Evolutionary conservation across 2,888 invertebrate genomes (phyloP), one percentile per base, ranked within the genome.

Genomic region (Trissoscelio sp.): DNA sequence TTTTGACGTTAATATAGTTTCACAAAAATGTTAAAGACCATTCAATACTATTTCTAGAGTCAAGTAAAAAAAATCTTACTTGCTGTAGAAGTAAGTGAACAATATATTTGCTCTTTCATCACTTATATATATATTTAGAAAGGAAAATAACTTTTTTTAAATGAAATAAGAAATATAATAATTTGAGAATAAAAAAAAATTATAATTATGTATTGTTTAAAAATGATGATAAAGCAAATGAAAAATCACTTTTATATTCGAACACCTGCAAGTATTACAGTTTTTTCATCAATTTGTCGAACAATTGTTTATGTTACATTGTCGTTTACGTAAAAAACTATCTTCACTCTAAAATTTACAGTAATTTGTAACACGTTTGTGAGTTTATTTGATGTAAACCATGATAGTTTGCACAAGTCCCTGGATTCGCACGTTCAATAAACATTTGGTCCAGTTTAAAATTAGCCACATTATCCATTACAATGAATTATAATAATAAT

Each of bases 371-470:
- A 53, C 51, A 18, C 14, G 4, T 28, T 12, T 60, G 55, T 44
- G 22, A 37, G 7, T 72, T 24, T 28, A 0, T 48, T 42, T 46
- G 53, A 66, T 74, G 57, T 58, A 44, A 75, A 60, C 31, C 42
- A 67, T 67, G 51, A 67, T 42, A 75, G 48, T 75, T 75, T 58
- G 66, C 66, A 75, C 66, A 51, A 58, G 16, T 75, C 66, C 66
- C 66, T 58, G 55, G 51, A 74, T 37, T 22, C 69, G 20, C 18
- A 44, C 44, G 42, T 18, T 57, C 18, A 51, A 4, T 37, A 20
- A 2, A 60, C 31, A 72, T 18, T 57, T 4, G 4, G 3, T 62
- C 39, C 64, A 74, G 46, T 74, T 64, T 53, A 64, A 55, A 64
- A 44, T 74, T 37, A 44, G 2, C 14, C 31, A 3, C 2, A 14